Base-by-base conservation (phyloP, 2,113 vertebrate genomes). In the Solea senegalensis region DNA sequence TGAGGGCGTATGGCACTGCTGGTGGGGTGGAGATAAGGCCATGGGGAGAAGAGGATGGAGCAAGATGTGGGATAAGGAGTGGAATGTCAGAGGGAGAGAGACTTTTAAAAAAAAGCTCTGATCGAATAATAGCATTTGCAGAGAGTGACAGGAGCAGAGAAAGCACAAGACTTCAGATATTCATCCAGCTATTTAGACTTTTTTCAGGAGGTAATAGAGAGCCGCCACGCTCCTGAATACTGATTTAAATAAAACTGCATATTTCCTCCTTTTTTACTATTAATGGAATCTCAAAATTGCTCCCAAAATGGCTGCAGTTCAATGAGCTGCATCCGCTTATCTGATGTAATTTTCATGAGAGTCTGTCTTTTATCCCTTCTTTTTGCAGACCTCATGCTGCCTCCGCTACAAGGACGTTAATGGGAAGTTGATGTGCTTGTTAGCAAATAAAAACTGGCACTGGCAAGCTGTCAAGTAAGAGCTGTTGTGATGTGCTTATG, bases 341-440 rank as follows among this genome's bases (percentile, higher is more conserved):
- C 85, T 80, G 74, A 83, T 89, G 65, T 86, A 57, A 86, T 74
- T 85, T 87, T 78, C 80, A 78, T 83, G 81, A 75, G 65, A 85
- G 81, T 53, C 78, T 81, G 61, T 75, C 74, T 80, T 72, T 53
- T 83, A 76, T 83, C 56, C 74, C 62, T 51, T 60, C 53, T 59
- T 11, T 21, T 65, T 67, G 57, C 59, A 68, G 66, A 72, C 64
- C 74, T 60, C 69, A 64, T 39, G 13, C 71, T 51, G 67, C 72
- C 77, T 85, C 71, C 50, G 62, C 68, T 50, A 69, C 59, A 56
- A 73, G 63, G 69, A 72, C 52, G 26, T 58, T 84, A 88, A 82
- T 86, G 74, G 85, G 56, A 85, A 71, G 66, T 83, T 76, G 73
- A 83, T 81, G 74, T 70, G 81, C 81, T 87, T 74, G 83, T 87